Percentiles rank a stretch among this genome's conserved stretches.
Evolutionary conservation across 2,797 vertebrate genomes (phyloP).

Genomic region (Chrosomus eos): DNA sequence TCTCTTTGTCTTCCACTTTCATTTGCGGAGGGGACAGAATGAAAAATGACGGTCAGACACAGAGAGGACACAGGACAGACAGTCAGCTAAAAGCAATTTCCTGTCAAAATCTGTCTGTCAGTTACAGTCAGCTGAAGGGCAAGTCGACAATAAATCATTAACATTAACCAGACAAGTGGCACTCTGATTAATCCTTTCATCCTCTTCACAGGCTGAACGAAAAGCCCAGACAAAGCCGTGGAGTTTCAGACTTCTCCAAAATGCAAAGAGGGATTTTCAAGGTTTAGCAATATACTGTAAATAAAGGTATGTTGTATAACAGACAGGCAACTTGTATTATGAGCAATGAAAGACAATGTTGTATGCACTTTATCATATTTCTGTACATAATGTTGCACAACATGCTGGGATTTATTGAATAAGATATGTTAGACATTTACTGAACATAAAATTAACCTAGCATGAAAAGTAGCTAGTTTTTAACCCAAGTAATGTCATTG

Average conservation of each 20-base stretch:
- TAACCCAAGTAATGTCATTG: background rate
- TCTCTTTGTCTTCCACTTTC: constrained; percentile 51
- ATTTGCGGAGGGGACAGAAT: constrained; percentile 54
- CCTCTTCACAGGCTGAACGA: constrained; percentile 26
- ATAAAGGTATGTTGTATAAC: background rate
- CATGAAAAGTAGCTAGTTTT: background rate
- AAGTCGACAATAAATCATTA: constrained; percentile 70
- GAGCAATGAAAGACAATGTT: background rate
- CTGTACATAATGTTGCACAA: background rate
- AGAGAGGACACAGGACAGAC: constrained; percentile 60
- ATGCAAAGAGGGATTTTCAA: background rate
- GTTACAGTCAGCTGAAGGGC: constrained; percentile 70
- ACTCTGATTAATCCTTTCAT: constrained; percentile 61
- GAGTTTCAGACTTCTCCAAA: constrained; percentile 4
- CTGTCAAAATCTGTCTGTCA: constrained; percentile 61
- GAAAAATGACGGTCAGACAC: constrained; percentile 53
- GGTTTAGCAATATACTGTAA: background rate
- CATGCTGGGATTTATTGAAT: background rate
- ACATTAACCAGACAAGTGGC: constrained; percentile 58
- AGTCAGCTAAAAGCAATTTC: constrained; percentile 60
- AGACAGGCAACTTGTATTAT: background rate
- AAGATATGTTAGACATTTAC: background rate
- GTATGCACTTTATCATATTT: background rate
- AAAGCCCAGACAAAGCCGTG: background rate
- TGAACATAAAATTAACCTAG: background rate